Conservation (phyloP, 1,140 invertebrate species). For the Paralvinella palmiformis region DNA sequence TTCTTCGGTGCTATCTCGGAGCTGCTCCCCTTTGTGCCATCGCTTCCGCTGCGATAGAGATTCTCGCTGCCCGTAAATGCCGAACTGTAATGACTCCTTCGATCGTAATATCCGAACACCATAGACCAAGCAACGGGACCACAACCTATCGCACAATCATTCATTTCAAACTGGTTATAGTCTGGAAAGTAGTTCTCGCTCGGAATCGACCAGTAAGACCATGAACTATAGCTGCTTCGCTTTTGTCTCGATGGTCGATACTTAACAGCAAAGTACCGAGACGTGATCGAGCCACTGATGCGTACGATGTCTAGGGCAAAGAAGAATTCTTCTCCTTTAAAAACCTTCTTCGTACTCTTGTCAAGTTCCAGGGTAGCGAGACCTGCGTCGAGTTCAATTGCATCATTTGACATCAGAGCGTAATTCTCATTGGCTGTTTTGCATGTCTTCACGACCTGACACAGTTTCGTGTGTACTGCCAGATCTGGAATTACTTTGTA, state of each 20-base stretch:
- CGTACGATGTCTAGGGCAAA: too few species aligned
- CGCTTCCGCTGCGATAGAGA: slow-evolving; percentile 17
- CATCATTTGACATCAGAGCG: too few species aligned
- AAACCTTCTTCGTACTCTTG: slow-evolving; percentile 7
- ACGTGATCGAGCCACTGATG: too few species aligned
- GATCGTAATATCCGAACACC: slow-evolving; percentile 22
- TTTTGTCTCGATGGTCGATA: too few species aligned
- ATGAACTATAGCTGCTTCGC: slow-evolving; percentile 6
- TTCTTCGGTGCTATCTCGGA: slow-evolving; percentile 9
- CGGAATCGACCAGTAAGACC: slow-evolving; percentile 9
- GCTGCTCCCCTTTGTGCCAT: slow-evolving; percentile 15
- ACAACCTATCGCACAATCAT: slow-evolving; percentile 19
- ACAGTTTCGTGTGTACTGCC: too few species aligned
- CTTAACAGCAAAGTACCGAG: too few species aligned
- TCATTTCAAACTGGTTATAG: slow-evolving; percentile 18
- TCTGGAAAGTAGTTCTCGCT: slow-evolving; percentile 14
- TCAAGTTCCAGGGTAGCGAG: too few species aligned
- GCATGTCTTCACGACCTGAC: too few species aligned
- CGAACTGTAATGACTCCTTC: slow-evolving; percentile 10
- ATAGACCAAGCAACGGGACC: slow-evolving; percentile 25
- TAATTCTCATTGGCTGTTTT: too few species aligned
- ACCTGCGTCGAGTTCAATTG: too few species aligned
- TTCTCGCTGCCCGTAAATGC: slow-evolving; percentile 7
- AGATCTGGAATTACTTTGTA: too few species aligned
- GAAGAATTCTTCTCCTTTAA: too few species aligned